Evolutionary conservation across 1,140 invertebrate genomes (phyloP), one percentile per base, ranked within the genome.

Genomic region (Zaprionus gabonicus): DNA sequence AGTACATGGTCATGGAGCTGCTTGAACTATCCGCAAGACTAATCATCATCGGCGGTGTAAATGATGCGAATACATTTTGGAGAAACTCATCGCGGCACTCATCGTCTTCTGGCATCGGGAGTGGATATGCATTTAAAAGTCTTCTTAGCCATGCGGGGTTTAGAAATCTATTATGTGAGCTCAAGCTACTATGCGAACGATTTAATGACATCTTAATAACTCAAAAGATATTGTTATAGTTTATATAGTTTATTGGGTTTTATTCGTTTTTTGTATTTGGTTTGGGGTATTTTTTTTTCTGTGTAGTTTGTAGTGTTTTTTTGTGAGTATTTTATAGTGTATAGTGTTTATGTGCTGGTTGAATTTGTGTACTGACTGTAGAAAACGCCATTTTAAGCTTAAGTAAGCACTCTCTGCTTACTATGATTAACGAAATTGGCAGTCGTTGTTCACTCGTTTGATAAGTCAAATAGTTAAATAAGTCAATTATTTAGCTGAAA

Each of bases 21-120:
- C 15, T 41, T 41, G 9, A 34, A 34, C 31, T 34, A 34, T 41
- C 15, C 38, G 38, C 0, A 4, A 15, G 15, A n/a, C 15, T 41
- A n/a, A 15, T 41, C 38, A 15, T 41, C 38, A 41, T 34, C 9
- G 31, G 31, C 41, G 41, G 41, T 9, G 41, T 46, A n/a, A 46
- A 46, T 0, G 41, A 17, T 9, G 6, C n/a, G n/a, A 51, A 51
- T 13, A 76, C 1, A 1, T 71, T 53, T 13, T 10, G 9, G 4
- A 76, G 68, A 23, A 59, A 76, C 3, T 17, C 28, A 59, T 76
- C 73, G 13, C 73, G 73, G 28, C 73, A 76, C 23, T 38, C 25
- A 1, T 36, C 9, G 1, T 34, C 4, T 0, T 34, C 34, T 6
- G 44, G 31, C 5, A 27, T 5, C 1, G 55, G 68, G 34, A 60